Evolutionary conservation across 1,140 invertebrate genomes (phyloP).

Genomic region (Panonychus citri): DNA sequence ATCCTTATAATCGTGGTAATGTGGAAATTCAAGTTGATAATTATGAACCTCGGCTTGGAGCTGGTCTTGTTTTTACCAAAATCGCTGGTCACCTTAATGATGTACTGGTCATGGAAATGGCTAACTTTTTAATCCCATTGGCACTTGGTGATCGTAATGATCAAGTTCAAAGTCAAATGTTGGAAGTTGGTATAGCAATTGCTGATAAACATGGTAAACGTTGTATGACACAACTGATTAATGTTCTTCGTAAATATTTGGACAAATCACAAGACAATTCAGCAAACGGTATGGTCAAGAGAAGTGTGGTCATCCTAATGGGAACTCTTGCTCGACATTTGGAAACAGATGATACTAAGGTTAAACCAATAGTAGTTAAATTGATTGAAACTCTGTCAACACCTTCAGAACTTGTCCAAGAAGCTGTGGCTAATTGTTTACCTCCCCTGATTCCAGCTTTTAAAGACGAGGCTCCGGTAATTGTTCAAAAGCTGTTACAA

Average conservation of each 20-base stretch:
- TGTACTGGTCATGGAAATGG: slow-evolving; percentile 39
- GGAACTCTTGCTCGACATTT: slow-evolving; percentile 84
- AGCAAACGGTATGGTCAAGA: slow-evolving; percentile 72
- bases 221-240: slow-evolving; percentile 10
- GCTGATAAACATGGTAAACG: slow-evolving; percentile 75
- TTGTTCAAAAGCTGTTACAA: slow-evolving; percentile 65
- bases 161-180: slow-evolving; percentile 64
- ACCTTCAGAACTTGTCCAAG: slow-evolving; percentile 92
- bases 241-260: slow-evolving; percentile 65
- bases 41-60: slow-evolving; percentile 65
- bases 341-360: slow-evolving; percentile 64
- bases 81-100: slow-evolving; percentile 42
- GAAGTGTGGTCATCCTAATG: slow-evolving; percentile 89
- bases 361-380: slow-evolving; percentile 71
- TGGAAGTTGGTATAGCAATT: slow-evolving; percentile 67
- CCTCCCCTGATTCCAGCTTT: slow-evolving; percentile 76
- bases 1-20: slow-evolving; percentile 71
- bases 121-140: slow-evolving; percentile 54
- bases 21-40: slow-evolving; percentile 51
- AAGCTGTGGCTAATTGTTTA: slow-evolving; percentile 87
- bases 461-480: slow-evolving; percentile 59
- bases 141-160: slow-evolving; percentile 63
- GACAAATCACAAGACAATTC: slow-evolving; percentile 68
- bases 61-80: slow-evolving; percentile 51
- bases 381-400: slow-evolving; percentile 76